Evolutionary conservation across 2,113 vertebrate species (phyloP).

Genomic region (Xenotilapia flavipinnis): DNA sequence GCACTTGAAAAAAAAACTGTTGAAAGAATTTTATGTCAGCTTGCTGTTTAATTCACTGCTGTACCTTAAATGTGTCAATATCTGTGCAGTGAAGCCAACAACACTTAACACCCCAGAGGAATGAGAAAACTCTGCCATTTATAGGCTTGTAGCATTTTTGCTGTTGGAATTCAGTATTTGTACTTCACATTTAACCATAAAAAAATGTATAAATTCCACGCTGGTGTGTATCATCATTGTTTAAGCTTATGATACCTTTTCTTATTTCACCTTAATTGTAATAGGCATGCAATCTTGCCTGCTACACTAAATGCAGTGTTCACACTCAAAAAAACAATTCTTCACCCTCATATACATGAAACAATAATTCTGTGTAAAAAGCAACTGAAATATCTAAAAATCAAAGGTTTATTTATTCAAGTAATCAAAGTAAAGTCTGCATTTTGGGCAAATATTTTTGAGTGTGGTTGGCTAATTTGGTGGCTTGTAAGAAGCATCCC

Average conservation of each 20-base stretch:
- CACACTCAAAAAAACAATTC: not conserved
- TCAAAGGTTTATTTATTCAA: not conserved
- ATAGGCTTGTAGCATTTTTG: not conserved
- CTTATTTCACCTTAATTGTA: not conserved
- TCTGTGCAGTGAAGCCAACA: constrained; percentile 11
- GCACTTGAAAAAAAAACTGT: not conserved
- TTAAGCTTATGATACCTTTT: not conserved
- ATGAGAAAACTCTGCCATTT: not conserved
- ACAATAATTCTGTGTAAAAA: not conserved
- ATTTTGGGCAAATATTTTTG: not conserved
- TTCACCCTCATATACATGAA: not conserved
- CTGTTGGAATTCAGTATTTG: not conserved
- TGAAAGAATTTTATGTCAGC: constrained; percentile 1
- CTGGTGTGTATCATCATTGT: not conserved
- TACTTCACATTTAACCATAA: not conserved
- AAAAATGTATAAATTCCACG: not conserved
- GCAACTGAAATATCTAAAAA: not conserved
- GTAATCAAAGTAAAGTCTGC: not conserved
- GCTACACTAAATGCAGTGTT: not conserved
- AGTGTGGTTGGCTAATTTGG: not conserved
- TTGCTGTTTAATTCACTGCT: constrained; percentile 26
- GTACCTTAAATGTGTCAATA: constrained; percentile 9
- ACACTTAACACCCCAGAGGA: constrained; percentile 6
- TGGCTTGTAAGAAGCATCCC: not conserved
- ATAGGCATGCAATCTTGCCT: not conserved